A percentile compares a stretch with the other conserved stretches of the same genome.
These are phyloP conservation scores for Orthonyx spaldingii DNA, from an alignment of 2,113 vertebrate species.

Conservation along the genomic window DNA sequence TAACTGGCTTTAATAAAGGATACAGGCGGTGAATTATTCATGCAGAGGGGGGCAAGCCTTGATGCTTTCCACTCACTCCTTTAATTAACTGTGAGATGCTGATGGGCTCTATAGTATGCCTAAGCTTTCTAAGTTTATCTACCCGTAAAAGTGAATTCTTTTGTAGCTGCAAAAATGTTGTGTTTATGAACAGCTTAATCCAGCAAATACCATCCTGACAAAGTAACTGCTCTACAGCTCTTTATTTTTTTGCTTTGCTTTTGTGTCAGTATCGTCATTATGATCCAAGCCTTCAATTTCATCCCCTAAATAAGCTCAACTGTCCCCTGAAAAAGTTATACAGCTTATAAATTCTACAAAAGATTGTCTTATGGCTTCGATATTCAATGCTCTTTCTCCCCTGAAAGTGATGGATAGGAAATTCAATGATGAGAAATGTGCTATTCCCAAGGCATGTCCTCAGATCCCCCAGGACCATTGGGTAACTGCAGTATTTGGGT, in stretches of 20 bases:
- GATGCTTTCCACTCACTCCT: constrained; percentile 70
- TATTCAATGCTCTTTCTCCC: neutral
- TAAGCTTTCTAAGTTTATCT: constrained; percentile 61
- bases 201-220: neutral
- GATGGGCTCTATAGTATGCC: constrained; percentile 27
- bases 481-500: neutral
- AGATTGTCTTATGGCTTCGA: neutral
- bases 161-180: neutral
- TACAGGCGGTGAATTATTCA: constrained; percentile 78
- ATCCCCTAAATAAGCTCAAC: neutral
- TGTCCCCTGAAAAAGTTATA: neutral
- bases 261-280: neutral
- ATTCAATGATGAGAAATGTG: neutral
- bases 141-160: constrained; percentile 39
- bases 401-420: neutral
- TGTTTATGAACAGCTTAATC: constrained; percentile 32
- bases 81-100: constrained; percentile 78
- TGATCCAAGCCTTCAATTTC: neutral
- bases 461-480: neutral
- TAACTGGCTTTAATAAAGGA: constrained; percentile 79
- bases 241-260: neutral
- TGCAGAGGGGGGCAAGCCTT: constrained; percentile 61
- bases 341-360: neutral
- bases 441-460: neutral
- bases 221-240: neutral